Evolutionary conservation across 2,113 vertebrate genomes (phyloP).

Genomic region (Accipiter virgatus): DNA sequence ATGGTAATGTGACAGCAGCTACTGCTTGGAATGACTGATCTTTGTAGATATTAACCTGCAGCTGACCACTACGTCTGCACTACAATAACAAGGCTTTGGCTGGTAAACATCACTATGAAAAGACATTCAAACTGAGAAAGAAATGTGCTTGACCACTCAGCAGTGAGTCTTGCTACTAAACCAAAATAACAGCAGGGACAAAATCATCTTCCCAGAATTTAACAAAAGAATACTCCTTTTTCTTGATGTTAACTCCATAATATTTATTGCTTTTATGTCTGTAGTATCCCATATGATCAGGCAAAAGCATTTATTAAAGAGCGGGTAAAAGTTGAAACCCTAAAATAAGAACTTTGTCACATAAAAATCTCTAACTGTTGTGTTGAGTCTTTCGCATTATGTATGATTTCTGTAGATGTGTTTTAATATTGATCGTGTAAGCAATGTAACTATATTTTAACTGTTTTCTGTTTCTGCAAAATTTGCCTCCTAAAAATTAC

Average conservation of each 20-base stretch:
- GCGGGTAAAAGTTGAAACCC: background rate
- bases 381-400: background rate
- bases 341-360: background rate
- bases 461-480: background rate
- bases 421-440: background rate
- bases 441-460: background rate
- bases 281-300: background rate
- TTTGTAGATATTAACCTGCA: background rate
- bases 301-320: background rate
- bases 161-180: background rate
- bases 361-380: background rate
- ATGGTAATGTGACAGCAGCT: background rate
- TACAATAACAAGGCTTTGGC: background rate
- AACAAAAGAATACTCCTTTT: background rate
- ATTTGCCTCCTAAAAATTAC: background rate
- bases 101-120: background rate
- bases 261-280: background rate
- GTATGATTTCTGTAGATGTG: background rate
- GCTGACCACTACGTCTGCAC: background rate
- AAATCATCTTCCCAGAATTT: background rate
- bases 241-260: background rate
- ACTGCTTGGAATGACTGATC: background rate
- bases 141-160: background rate
- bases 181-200: background rate
- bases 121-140: background rate